A percentile compares a stretch with the other conserved stretches of the same genome.
These are phyloP conservation scores for Hippoglossus stenolepis DNA, from an alignment of 2,113 vertebrate genomes.

Conservation along the genomic window DNA sequence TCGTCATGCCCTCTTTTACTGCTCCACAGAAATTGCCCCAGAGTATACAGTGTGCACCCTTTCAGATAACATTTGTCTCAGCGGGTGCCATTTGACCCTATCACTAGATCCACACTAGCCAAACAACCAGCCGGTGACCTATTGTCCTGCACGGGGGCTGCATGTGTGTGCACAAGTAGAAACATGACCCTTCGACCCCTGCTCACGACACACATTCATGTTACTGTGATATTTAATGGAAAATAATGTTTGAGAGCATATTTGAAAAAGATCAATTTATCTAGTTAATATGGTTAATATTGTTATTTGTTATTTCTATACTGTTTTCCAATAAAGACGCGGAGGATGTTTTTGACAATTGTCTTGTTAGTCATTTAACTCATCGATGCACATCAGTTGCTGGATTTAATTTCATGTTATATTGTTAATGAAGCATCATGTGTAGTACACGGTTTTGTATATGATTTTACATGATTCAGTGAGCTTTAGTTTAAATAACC, in stretches of 20 bases:
- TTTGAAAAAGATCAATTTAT: not conserved
- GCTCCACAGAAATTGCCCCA: constrained; percentile 36
- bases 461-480: constrained; percentile 21
- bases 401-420: constrained; percentile 40
- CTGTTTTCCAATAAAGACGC: not conserved
- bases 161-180: constrained; percentile 2
- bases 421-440: constrained; percentile 35
- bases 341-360: constrained; percentile 8
- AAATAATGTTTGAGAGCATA: not conserved
- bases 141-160: constrained; percentile 32
- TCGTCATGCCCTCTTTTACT: constrained; percentile 45
- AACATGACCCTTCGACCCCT: constrained; percentile 39
- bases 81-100: constrained; percentile 51
- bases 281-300: too few species aligned
- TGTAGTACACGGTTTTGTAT: not conserved
- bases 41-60: constrained; percentile 72
- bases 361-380: constrained; percentile 7
- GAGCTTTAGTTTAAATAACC: constrained; percentile 4
- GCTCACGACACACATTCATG: constrained; percentile 2
- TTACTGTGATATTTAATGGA: not conserved
- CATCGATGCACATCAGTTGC: constrained; percentile 43
- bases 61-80: constrained; percentile 79
- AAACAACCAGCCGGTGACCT: constrained; percentile 31
- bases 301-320: too few species aligned
- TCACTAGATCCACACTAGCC: constrained; percentile 46